Evolutionary conservation across 2,888 invertebrate species (phyloP).

Genomic region (Choristoneura rosaceana): DNA sequence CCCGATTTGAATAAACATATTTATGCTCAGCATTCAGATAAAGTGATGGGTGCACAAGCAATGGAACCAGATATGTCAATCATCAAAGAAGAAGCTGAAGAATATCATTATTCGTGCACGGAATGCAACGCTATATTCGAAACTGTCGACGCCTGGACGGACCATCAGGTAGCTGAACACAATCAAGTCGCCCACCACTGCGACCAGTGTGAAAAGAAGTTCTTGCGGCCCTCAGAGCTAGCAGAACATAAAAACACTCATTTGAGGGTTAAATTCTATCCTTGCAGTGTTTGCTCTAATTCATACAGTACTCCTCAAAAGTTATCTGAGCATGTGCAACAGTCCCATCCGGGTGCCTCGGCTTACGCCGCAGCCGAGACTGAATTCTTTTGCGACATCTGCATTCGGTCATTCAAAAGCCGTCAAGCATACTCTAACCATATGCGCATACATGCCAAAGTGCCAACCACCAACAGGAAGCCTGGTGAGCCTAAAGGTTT

Average conservation of each 20-base stretch:
- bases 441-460: conserved; percentile 83
- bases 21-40: conserved; percentile 84
- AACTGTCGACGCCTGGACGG: conserved; percentile 84
- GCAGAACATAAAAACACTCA: conserved; percentile 88
- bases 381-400: conserved; percentile 85
- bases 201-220: conserved; percentile 87
- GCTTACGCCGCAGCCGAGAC: conserved; percentile 59
- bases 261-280: conserved; percentile 87
- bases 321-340: conserved; percentile 83
- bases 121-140: conserved; percentile 86
- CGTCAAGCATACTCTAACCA: conserved; percentile 84
- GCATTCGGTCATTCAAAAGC: conserved; percentile 86
- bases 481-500: conserved; percentile 73
- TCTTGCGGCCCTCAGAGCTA: conserved; percentile 85
- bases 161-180: conserved; percentile 85
- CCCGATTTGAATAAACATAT: conserved; percentile 86
- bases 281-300: conserved; percentile 85
- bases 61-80: conserved; percentile 74
- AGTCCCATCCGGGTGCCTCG: conserved; percentile 75
- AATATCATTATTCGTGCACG: conserved; percentile 85
- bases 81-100: conserved; percentile 81
- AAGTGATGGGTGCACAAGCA: conserved; percentile 62
- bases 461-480: conserved; percentile 80
- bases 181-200: conserved; percentile 84
- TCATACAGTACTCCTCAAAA: conserved; percentile 88